phyloP scores from a whole-genome alignment of 2,113 vertebrate species.

The Lamprotornis superbus region DNA sequence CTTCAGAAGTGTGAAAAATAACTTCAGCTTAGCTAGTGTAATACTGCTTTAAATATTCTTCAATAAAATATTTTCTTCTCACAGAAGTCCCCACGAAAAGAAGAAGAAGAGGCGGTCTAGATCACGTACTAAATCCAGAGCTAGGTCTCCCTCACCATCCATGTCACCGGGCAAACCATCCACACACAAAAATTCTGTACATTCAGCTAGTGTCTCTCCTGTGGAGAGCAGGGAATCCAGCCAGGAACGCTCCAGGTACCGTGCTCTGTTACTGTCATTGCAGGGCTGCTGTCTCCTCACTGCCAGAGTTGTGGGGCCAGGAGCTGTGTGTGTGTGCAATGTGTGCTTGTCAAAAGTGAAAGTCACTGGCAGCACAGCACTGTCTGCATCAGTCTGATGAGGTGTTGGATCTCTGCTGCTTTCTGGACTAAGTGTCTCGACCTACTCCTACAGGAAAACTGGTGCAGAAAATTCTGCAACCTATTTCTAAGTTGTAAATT shows the following conservation, averaged over 20 bases:
- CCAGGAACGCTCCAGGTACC: conserved; percentile 86
- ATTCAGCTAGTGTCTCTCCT: conserved; percentile 84
- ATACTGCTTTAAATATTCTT: neutral
- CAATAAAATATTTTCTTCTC: neutral
- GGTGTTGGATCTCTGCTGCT: neutral
- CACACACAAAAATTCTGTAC: conserved; percentile 71
- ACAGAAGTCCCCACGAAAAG: conserved; percentile 84
- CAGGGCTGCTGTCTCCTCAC: neutral
- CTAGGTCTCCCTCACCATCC: conserved; percentile 79
- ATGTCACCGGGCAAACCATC: conserved; percentile 79
- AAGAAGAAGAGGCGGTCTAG: conserved; percentile 80
- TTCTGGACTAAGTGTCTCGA: neutral
- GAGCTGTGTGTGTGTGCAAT: neutral
- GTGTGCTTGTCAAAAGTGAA: neutral
- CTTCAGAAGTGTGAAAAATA: neutral
- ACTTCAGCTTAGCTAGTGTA: neutral
- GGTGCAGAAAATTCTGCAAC: neutral
- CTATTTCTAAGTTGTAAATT: neutral
- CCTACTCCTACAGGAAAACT: neutral
- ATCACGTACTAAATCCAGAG: conserved; percentile 77
- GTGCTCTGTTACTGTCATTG: neutral
- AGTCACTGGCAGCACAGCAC: neutral
- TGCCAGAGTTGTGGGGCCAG: neutral
- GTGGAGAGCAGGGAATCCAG: conserved; percentile 90
- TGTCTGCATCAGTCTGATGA: neutral